Base-by-base conservation (phyloP, 2,797 vertebrate genomes). In the Esox masquinongy region DNA sequence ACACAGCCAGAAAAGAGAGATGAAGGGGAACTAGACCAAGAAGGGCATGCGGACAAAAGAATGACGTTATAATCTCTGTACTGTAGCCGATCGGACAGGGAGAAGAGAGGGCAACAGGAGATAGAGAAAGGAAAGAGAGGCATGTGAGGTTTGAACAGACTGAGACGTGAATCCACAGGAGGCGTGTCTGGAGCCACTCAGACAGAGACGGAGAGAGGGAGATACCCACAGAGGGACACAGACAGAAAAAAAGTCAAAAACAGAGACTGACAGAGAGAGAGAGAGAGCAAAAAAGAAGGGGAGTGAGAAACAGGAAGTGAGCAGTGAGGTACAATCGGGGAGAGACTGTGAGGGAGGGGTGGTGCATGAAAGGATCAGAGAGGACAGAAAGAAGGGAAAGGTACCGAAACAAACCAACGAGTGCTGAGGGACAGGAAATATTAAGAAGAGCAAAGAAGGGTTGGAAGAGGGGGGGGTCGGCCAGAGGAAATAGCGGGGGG, bases 401-500 rank as follows among this genome's bases (percentile, higher is more conserved):
- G 14, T 24, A 22, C 34, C 15, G 1, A 50, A 22, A 39, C 17
- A 68, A 66, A 47, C 34, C 29, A 75, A 39, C 4, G 26, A 73
- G 63, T 61, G 49, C 50, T 70, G 74, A 69, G 66, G 31, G 64
- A 76, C 72, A 56, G 51, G 19, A 68, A 74, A 74, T 22, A 6
- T 49, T 22, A 36, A 61, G 69, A 1, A 43, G 36, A 50, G 53
- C 36, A 67, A 17, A 11, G 59, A 22, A 36, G 51, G n/a, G 15
- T n/a, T 26, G 34, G 53, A 7, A 47, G 73, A 80, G 61, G 78
- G 72, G 72, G 61, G 68, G 61, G 78, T 26, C 11, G 16, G 39
- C 56, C 14, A 61, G 77, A 69, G 17, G 53, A 79, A 19, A 74
- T 11, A 68, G 73, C 51, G 59, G 79, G 77, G 79, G 68, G 49